These are phyloP conservation scores for Amphiprion percula DNA, from an alignment of 2,113 vertebrate species.

Conservation along the genomic window DNA sequence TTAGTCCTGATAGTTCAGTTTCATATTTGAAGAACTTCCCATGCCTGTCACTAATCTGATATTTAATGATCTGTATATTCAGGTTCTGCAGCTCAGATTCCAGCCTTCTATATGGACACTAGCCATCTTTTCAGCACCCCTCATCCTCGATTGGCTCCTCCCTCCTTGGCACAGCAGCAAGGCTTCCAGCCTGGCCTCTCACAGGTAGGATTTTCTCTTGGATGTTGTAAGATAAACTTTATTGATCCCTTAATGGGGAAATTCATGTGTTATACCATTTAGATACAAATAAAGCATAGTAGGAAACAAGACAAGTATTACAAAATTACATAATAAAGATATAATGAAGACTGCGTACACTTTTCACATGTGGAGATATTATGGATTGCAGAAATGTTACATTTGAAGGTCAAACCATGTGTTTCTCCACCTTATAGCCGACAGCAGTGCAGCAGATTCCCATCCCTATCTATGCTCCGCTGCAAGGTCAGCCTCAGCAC, in stretches of 20 bases:
- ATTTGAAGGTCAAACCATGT: background rate
- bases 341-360: too few relatives aligned
- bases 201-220: constrained; percentile 86
- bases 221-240: too few relatives aligned
- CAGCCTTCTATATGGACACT: constrained; percentile 99
- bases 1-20: background rate
- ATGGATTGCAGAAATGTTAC: background rate
- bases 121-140: constrained; percentile 96
- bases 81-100: constrained; percentile 93
- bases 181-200: constrained; percentile 97
- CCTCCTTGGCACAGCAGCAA: constrained; percentile 95
- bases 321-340: too few relatives aligned
- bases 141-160: constrained; percentile 93
- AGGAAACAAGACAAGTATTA: background rate
- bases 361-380: too few relatives aligned
- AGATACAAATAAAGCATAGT: background rate
- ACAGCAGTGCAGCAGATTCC: constrained; percentile 96
- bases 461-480: constrained; percentile 96
- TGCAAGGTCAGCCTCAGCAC: constrained; percentile 93
- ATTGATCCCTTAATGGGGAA: too few relatives aligned
- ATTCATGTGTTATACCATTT: too few relatives aligned
- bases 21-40: background rate
- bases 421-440: constrained; percentile 78
- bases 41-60: background rate
- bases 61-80: background rate